A percentile compares a stretch with the other conserved stretches of the same genome.
These are phyloP conservation scores for Sturnus vulgaris DNA, from an alignment of 2,113 vertebrate genomes.

Conservation along the genomic window DNA sequence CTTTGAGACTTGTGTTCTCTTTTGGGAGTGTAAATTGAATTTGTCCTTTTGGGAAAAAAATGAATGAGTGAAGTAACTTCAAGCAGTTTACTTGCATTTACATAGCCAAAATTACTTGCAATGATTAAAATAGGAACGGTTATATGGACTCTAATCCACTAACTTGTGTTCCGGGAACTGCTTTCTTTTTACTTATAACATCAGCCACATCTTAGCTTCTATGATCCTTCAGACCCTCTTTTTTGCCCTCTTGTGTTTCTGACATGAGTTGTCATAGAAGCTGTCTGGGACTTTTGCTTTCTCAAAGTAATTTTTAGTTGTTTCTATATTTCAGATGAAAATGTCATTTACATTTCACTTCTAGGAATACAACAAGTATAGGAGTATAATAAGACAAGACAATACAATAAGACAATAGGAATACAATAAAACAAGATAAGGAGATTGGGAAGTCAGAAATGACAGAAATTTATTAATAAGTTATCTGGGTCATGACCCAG, in stretches of 20 bases:
- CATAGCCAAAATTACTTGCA: neutral
- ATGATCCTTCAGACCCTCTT: neutral
- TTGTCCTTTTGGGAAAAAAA: neutral
- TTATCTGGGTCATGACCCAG: neutral
- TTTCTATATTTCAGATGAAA: neutral
- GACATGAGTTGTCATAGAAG: neutral
- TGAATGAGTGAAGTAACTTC: neutral
- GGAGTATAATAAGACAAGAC: neutral
- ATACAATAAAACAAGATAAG: neutral
- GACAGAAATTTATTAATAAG: neutral
- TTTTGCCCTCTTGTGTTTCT: neutral
- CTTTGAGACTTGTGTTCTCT: neutral
- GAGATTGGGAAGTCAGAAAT: neutral
- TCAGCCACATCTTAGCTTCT: neutral
- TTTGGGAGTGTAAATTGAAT: neutral
- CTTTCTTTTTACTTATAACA: neutral
- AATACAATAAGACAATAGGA: neutral
- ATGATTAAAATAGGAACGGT: neutral
- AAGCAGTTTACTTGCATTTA: neutral
- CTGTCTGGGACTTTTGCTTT: neutral
- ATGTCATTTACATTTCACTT: neutral
- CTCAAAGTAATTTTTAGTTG: neutral
- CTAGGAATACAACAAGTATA: neutral
- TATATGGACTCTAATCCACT: neutral
- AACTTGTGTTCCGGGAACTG: neutral